phyloP scores from a whole-genome alignment of 2,797 vertebrate species.

The Mallotus villosus region DNA sequence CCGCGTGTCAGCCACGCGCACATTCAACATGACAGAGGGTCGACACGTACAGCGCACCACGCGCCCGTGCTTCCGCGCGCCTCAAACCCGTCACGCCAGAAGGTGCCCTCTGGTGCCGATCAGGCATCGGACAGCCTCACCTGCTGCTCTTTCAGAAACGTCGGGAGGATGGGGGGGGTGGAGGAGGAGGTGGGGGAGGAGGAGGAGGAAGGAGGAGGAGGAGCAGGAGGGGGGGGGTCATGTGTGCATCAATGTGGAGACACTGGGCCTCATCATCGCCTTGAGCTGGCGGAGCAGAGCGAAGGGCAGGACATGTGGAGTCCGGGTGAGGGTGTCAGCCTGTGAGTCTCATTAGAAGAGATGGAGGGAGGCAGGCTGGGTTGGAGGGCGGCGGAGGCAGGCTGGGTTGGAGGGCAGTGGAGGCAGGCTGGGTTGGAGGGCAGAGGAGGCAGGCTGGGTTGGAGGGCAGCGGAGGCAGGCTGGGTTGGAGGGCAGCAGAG shows the following conservation, averaged over 20 bases:
- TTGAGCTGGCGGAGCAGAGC: conserved; percentile 17
- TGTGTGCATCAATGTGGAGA: conserved; percentile 17
- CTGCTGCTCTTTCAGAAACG: conserved; percentile 9
- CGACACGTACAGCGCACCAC: conserved; percentile 35
- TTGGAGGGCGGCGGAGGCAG: neutral
- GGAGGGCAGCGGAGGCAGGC: neutral
- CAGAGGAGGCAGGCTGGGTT: neutral
- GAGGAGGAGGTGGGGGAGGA: conserved; percentile 1
- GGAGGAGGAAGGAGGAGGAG: no score
- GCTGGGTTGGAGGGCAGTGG: neutral
- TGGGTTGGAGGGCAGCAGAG: neutral
- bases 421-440: no score
- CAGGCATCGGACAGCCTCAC: conserved; percentile 22
- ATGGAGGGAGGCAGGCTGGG: neutral
- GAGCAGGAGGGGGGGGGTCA: no score
- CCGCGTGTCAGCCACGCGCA: conserved; percentile 56
- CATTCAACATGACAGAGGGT: conserved; percentile 67
- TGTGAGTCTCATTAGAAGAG: neutral
- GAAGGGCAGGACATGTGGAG: conserved; percentile 10
- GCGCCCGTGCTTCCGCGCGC: conserved; percentile 17
- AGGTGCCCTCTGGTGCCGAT: conserved; percentile 61
- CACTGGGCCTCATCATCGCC: conserved; percentile 47
- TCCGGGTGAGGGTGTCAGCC: neutral
- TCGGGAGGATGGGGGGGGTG: conserved; percentile 39
- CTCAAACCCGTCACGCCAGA: conserved; percentile 43